phyloP scores from a whole-genome alignment of 1,140 invertebrate genomes.

The Dinothrombium tinctorium region DNA sequence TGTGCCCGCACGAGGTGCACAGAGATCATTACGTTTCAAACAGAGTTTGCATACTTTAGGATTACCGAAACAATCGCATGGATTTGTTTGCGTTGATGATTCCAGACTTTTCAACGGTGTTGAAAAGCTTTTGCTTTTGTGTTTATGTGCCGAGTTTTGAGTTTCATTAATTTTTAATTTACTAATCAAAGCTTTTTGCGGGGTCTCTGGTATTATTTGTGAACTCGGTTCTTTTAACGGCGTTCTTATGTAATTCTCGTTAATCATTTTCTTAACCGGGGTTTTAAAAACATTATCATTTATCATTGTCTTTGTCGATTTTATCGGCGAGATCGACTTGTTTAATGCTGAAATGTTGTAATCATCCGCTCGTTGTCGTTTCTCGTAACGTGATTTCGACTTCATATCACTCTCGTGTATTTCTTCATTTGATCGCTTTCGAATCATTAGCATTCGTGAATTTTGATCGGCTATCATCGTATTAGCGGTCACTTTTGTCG shows the following conservation, averaged over 20 bases:
- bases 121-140: background rate
- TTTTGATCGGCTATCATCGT: background rate
- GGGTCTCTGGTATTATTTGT: slow-evolving; percentile 7
- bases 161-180: background rate
- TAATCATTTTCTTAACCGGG: background rate
- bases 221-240: background rate
- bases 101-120: background rate
- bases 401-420: background rate
- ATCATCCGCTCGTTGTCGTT: no score
- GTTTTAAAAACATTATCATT: background rate
- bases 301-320: background rate
- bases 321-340: background rate
- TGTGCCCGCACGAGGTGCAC: slow-evolving; percentile 59
- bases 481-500: background rate
- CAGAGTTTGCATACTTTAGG: slow-evolving; percentile 22
- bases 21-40: slow-evolving; percentile 27
- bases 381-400: no score
- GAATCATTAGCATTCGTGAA: background rate
- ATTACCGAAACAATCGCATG: slow-evolving; percentile 8
- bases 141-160: background rate
- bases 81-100: background rate
- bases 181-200: slow-evolving; percentile 3
- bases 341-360: background rate
- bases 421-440: background rate
- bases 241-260: background rate